Conservation (phyloP, 2,113 vertebrate genomes). For the Rhadina sibilatrix region DNA sequence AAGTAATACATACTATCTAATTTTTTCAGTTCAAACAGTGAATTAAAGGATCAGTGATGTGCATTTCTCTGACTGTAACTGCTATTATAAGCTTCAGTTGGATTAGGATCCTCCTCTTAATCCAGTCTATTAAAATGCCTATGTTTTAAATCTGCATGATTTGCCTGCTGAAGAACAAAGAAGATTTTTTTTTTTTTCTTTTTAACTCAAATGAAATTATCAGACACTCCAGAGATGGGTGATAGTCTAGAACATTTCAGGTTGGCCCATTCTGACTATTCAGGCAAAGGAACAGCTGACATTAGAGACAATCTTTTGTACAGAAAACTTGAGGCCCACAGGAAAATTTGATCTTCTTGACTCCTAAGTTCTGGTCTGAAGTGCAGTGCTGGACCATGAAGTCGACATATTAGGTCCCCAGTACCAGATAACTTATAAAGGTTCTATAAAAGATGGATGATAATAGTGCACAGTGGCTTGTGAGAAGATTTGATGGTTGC, state of each 20-base stretch:
- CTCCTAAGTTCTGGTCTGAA: not conserved
- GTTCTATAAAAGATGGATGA: not conserved
- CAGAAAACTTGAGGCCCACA: not conserved
- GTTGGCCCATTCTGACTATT: not conserved
- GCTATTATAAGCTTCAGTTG: not conserved
- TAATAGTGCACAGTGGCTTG: not conserved
- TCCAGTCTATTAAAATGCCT: not conserved
- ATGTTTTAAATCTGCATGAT: not conserved
- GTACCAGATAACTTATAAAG: not conserved
- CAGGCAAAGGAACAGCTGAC: not conserved
- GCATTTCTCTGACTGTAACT: not conserved
- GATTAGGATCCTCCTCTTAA: not conserved
- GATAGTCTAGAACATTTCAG: not conserved
- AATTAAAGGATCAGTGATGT: not conserved
- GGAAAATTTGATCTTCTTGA: not conserved
- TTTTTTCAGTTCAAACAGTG: not conserved
- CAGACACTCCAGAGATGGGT: not conserved
- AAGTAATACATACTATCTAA: not conserved
- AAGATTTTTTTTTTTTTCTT: not conserved
- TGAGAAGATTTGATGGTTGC: not conserved
- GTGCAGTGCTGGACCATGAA: not conserved
- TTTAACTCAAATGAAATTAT: not conserved
- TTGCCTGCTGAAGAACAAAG: not conserved
- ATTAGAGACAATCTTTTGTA: not conserved
- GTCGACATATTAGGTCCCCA: not conserved